phyloP scores from a whole-genome alignment of 1,140 invertebrate genomes.

The Lepidurus apus region DNA sequence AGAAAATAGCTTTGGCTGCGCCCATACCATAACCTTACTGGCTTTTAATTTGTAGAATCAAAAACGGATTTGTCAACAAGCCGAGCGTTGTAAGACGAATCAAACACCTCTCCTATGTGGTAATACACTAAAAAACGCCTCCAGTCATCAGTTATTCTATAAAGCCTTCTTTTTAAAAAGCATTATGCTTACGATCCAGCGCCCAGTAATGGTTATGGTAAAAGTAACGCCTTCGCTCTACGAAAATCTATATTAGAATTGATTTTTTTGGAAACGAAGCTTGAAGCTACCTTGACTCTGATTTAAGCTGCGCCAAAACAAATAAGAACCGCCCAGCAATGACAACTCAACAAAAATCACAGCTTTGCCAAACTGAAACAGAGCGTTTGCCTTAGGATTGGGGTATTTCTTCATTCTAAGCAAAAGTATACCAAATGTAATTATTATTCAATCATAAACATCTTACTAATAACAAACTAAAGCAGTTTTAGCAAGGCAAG shows the following conservation, averaged over 20 bases:
- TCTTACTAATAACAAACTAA: not conserved
- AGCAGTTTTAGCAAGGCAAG: not conserved
- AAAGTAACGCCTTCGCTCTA: not conserved
- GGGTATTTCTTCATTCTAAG: constrained; percentile 32
- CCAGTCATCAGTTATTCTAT: not conserved
- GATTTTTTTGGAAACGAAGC: not conserved
- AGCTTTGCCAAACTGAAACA: not conserved
- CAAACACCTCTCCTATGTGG: constrained; percentile 4
- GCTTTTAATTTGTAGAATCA: constrained; percentile 12
- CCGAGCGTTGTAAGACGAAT: not conserved
- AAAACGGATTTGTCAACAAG: constrained; percentile 9
- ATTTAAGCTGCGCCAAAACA: constrained; percentile 25
- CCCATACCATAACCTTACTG: not conserved
- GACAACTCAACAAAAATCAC: constrained; percentile 22
- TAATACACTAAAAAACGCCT: constrained; percentile 24
- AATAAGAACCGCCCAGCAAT: not conserved
- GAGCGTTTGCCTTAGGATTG: constrained; percentile 31
- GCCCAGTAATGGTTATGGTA: constrained; percentile 1
- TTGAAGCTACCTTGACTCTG: not conserved
- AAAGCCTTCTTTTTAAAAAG: not conserved
- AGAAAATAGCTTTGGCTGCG: constrained; percentile 20
- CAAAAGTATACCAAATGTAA: not conserved
- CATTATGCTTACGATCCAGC: constrained; percentile 3
- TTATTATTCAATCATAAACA: not conserved
- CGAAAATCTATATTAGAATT: not conserved